Evolutionary conservation across 2,797 vertebrate species (phyloP).

Genomic region (Sphenopsis melanotis): DNA sequence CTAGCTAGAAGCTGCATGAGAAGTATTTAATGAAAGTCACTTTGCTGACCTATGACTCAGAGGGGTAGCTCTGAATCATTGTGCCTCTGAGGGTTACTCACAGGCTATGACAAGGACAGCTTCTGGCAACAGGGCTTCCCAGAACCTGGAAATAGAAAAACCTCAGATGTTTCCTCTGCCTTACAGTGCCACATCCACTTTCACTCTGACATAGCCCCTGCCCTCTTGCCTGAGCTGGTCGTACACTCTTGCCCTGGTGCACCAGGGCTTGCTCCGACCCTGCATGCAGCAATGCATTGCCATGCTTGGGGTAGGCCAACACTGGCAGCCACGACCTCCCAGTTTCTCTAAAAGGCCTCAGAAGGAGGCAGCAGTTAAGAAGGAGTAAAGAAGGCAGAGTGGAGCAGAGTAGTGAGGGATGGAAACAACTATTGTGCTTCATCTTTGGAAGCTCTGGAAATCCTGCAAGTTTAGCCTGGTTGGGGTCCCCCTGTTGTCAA

Average conservation of each 20-base stretch:
- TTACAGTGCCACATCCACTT: neutral
- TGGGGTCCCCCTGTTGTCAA: neutral
- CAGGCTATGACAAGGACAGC: neutral
- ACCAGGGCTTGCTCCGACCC: neutral
- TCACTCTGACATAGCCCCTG: neutral
- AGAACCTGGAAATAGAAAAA: neutral
- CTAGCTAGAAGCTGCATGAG: neutral
- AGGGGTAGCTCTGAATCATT: neutral
- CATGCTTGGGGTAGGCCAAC: neutral
- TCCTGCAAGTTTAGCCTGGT: neutral
- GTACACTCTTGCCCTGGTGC: neutral
- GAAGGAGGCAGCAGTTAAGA: neutral
- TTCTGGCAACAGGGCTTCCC: neutral
- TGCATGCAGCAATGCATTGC: accelerated
- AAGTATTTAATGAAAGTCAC: neutral
- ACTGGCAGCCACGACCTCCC: neutral
- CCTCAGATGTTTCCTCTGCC: neutral
- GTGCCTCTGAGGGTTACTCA: neutral
- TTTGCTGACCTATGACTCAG: neutral
- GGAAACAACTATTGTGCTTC: neutral
- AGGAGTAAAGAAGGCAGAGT: neutral
- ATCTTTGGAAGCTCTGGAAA: neutral
- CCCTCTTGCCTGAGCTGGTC: neutral
- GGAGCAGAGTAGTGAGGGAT: neutral
- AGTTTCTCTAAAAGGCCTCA: neutral